A percentile compares a stretch with the other conserved stretches of the same genome.
Conservation (phyloP, 2,113 vertebrate genomes). For the Struthio camelus region DNA sequence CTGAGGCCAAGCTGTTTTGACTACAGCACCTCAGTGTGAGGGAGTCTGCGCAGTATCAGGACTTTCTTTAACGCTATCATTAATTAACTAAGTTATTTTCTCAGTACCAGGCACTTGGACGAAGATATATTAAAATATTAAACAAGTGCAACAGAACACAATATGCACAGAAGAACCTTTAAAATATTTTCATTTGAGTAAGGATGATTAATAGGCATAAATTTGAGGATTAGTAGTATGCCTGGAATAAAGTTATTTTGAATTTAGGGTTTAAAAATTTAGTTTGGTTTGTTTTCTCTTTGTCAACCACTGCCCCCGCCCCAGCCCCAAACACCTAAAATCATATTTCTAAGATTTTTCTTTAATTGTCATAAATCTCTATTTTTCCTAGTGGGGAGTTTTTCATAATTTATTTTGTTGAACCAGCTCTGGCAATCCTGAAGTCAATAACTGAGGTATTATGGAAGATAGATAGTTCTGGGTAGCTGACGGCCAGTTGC, state of each 20-base stretch:
- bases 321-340: neutral
- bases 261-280: neutral
- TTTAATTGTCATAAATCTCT: neutral
- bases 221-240: neutral
- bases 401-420: neutral
- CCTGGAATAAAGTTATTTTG: neutral
- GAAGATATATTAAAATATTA: neutral
- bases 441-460: neutral
- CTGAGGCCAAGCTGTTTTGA: neutral
- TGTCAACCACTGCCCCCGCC: accelerated
- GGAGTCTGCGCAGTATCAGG: neutral
- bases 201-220: neutral
- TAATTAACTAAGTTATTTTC: neutral
- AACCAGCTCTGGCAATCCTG: neutral
- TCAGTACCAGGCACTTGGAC: neutral
- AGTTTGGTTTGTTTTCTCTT: neutral
- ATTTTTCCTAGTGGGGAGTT: accelerated
- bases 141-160: neutral
- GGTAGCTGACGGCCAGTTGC: neutral
- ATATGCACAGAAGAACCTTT: too few relatives aligned
- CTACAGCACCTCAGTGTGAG: neutral
- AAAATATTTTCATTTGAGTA: neutral
- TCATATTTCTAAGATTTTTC: neutral
- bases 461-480: neutral
- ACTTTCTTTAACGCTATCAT: neutral